Percentiles rank a stretch among this genome's conserved stretches.
Conservation (phyloP, 2,888 invertebrate species). For the Psococerastis gibbosa region DNA sequence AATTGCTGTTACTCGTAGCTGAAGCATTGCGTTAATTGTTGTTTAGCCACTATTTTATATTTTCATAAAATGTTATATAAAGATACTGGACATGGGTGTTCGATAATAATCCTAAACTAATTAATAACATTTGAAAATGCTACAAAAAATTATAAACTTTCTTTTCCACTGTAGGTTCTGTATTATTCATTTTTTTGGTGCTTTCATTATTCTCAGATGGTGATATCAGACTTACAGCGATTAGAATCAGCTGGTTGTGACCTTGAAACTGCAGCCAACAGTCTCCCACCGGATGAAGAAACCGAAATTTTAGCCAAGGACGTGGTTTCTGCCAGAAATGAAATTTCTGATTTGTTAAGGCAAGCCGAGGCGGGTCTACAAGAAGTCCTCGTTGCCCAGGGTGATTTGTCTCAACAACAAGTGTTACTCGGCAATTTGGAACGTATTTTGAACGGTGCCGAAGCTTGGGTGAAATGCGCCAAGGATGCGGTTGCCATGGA, state of each 20-base stretch:
- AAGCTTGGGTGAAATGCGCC: conserved; percentile 23
- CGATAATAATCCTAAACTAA: conserved; percentile 29
- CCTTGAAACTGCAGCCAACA: conserved; percentile 40
- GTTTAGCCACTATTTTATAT: too few species aligned
- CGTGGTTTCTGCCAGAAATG: conserved; percentile 38
- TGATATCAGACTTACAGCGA: conserved; percentile 45
- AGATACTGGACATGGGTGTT: conserved; percentile 25
- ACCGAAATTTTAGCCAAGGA: conserved; percentile 35
- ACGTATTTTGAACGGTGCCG: neutral
- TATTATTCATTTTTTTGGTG: too few species aligned
- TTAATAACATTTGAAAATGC: conserved; percentile 34
- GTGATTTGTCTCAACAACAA: neutral
- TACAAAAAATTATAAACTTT: conserved; percentile 36
- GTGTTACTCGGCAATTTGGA: neutral
- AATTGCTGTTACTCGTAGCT: too few species aligned
- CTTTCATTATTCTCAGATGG: conserved; percentile 42
- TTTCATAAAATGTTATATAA: conserved; percentile 18
- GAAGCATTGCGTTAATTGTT: too few species aligned
- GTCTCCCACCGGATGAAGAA: conserved; percentile 44
- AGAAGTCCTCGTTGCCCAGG: neutral
- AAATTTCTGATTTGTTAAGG: conserved; percentile 34
- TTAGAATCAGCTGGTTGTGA: conserved; percentile 45
- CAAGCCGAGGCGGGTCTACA: conserved; percentile 48
- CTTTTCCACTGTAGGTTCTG: too few species aligned
- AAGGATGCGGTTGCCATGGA: conserved; percentile 24